phyloP scores from a whole-genome alignment of 1,140 invertebrate genomes.

The Hesperophylax magnus region DNA sequence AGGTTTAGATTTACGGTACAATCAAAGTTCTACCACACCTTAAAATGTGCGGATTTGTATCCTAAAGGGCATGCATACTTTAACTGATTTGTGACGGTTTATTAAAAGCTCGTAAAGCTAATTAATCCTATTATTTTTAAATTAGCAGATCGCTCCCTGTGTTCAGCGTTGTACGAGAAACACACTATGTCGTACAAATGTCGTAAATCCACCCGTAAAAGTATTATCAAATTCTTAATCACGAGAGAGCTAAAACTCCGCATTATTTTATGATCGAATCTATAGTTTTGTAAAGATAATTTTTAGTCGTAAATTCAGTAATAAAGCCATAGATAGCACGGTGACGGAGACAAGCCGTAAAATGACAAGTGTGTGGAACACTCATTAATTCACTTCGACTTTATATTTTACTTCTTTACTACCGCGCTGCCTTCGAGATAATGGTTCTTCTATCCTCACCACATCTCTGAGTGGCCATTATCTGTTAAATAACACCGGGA shows the following conservation, averaged over 20 bases:
- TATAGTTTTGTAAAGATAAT: conserved; percentile 10
- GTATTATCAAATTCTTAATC: neutral
- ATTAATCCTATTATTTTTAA: too few relatives aligned
- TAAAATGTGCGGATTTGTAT: too few relatives aligned
- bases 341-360: conserved; percentile 26
- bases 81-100: too few relatives aligned
- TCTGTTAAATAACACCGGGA: neutral
- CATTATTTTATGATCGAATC: neutral
- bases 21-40: too few relatives aligned
- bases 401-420: neutral
- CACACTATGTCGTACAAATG: too few relatives aligned
- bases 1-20: too few relatives aligned
- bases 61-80: too few relatives aligned
- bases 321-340: conserved; percentile 12
- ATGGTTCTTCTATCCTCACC: neutral
- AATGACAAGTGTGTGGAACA: neutral
- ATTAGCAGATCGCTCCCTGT: too few relatives aligned
- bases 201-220: too few relatives aligned
- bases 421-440: neutral
- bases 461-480: conserved; percentile 5
- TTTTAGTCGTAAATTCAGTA: conserved; percentile 5
- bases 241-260: neutral
- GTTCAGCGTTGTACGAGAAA: too few relatives aligned
- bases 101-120: too few relatives aligned
- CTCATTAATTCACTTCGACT: conserved; percentile 15